Percentiles rank a stretch among this genome's conserved stretches.
Evolutionary conservation across 2,888 invertebrate genomes (phyloP).

Genomic region (Sarcophaga carnaria): DNA sequence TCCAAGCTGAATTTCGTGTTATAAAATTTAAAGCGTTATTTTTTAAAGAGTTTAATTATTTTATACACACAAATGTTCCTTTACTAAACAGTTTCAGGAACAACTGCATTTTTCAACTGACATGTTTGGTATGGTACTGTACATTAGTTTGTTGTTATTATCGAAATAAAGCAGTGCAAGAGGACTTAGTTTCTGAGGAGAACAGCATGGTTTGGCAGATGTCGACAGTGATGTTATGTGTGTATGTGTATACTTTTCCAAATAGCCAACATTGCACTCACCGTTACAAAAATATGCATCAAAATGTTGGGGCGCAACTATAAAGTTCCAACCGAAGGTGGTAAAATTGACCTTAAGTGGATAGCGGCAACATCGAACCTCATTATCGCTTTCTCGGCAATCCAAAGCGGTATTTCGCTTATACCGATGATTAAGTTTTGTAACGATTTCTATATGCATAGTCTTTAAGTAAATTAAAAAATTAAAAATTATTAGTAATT

Average conservation of each 20-base stretch:
- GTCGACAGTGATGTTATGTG: slow-evolving; percentile 93
- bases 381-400: slow-evolving; percentile 88
- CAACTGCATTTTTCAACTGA: slow-evolving; percentile 97
- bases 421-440: slow-evolving; percentile 82
- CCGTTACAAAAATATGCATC: slow-evolving; percentile 98
- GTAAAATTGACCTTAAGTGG: slow-evolving; percentile 95
- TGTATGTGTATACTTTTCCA: slow-evolving; percentile 93
- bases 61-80: no score
- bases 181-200: slow-evolving; percentile 93
- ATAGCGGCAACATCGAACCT: slow-evolving; percentile 95
- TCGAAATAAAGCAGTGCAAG: slow-evolving; percentile 97
- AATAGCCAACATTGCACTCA: slow-evolving; percentile 94
- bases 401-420: slow-evolving; percentile 91
- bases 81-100: slow-evolving; percentile 84
- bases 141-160: slow-evolving; percentile 92
- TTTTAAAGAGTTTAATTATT: no score
- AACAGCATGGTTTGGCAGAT: slow-evolving; percentile 94
- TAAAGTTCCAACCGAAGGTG: slow-evolving; percentile 97
- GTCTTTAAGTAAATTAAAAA: slow-evolving; percentile 72
- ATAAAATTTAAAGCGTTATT: no score
- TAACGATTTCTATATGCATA: slow-evolving; percentile 80
- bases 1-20: no score
- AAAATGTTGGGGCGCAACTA: slow-evolving; percentile 97
- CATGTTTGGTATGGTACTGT: slow-evolving; percentile 95
- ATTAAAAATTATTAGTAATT: no score